These are phyloP conservation scores for Drosophila differens DNA, from an alignment of 2,888 invertebrate species.

Conservation along the genomic window DNA sequence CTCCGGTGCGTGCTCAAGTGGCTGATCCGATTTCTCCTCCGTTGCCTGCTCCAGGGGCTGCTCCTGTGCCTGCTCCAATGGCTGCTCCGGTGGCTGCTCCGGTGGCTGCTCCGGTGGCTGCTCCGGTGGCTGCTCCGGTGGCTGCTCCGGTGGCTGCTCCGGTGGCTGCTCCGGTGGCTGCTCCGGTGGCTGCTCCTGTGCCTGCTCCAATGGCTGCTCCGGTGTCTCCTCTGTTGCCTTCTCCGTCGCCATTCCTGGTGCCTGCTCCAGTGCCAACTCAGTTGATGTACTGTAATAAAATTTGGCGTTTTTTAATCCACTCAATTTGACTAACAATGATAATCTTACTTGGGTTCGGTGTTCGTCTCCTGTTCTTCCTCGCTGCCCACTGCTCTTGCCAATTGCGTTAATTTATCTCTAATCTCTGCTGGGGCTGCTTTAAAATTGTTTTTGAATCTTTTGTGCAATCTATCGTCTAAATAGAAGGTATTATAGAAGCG, in stretches of 20 bases:
- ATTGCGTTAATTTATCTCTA: constrained; percentile 1
- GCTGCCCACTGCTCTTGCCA: constrained; percentile 4
- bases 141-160: not conserved
- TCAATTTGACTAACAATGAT: accelerated
- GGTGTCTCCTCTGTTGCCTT: not conserved
- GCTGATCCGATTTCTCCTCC: not conserved
- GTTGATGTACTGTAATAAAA: not conserved
- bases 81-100: not conserved
- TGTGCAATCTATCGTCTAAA: constrained; percentile 7
- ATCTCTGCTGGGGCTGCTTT: constrained; percentile 30
- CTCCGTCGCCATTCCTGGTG: not conserved
- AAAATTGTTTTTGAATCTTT: constrained; percentile 28
- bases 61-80: not conserved
- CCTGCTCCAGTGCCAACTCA: not conserved
- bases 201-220: no score
- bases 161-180: not conserved
- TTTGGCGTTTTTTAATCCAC: not conserved
- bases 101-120: not conserved
- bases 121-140: not conserved
- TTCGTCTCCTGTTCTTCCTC: not conserved
- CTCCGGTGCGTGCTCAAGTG: not conserved
- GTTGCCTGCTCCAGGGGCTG: not conserved
- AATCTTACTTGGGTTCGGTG: not conserved
- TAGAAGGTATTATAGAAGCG: constrained; percentile 40
- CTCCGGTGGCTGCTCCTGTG: not conserved